These are phyloP conservation scores for Quiscalus mexicanus DNA, from an alignment of 2,113 vertebrate species.

Conservation along the genomic window DNA sequence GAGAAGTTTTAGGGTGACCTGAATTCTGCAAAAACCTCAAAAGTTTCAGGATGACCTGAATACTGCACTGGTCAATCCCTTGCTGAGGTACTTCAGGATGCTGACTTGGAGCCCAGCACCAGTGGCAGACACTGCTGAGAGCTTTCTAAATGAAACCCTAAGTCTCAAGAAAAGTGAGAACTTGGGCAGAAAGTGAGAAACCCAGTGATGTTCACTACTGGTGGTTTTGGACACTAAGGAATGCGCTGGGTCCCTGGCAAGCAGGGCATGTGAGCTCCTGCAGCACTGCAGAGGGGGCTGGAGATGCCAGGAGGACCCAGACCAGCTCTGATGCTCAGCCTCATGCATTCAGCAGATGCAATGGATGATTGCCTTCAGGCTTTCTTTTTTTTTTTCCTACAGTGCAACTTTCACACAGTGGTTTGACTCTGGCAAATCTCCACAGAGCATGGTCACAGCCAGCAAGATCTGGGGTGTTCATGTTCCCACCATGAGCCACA, in stretches of 20 bases:
- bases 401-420: neutral
- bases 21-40: neutral
- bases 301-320: neutral
- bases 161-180: neutral
- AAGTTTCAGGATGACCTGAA: neutral
- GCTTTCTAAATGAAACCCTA: neutral
- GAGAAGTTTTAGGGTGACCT: neutral
- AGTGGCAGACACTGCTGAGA: neutral
- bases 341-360: neutral
- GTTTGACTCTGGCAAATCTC: neutral
- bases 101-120: neutral
- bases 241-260: neutral
- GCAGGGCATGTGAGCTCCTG: neutral
- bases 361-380: neutral
- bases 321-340: neutral
- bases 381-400: neutral
- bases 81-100: neutral
- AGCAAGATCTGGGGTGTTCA: neutral
- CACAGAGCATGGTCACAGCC: neutral
- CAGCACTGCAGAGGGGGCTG: neutral
- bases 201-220: neutral
- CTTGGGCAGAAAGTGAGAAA: neutral
- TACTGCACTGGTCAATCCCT: neutral
- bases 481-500: accelerated
- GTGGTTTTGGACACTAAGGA: neutral